Conservation (phyloP, 2,797 vertebrate species). For the Phataginus tricuspis region DNA sequence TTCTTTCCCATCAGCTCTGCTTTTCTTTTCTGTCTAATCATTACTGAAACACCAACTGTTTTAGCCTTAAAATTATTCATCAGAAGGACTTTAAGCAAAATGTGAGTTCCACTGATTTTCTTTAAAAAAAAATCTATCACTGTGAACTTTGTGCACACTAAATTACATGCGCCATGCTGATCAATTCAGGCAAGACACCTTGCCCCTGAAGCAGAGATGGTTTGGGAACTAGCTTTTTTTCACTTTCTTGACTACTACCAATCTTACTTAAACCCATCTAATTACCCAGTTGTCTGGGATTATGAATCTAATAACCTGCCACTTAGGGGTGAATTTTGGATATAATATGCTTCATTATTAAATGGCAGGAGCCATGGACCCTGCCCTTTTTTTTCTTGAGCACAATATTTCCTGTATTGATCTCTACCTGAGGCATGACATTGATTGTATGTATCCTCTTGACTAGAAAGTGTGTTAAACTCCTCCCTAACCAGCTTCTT, state of each 20-base stretch:
- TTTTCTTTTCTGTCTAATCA: constrained; percentile 22
- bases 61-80: constrained; percentile 27
- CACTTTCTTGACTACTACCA: not conserved
- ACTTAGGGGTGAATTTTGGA: not conserved
- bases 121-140: not conserved
- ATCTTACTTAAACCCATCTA: not conserved
- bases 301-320: not conserved
- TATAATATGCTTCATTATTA: not conserved
- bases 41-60: not conserved
- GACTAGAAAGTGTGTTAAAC: not conserved
- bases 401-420: not conserved
- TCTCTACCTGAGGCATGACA: not conserved
- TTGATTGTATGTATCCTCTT: not conserved
- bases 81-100: constrained; percentile 36
- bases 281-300: not conserved
- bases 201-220: not conserved
- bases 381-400: not conserved
- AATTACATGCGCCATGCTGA: not conserved
- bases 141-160: not conserved
- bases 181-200: constrained; percentile 25
- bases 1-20: not conserved
- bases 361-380: not conserved
- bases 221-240: not conserved
- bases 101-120: constrained; percentile 10
- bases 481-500: not conserved